A percentile compares a stretch with the other conserved stretches of the same genome.
Evolutionary conservation across 1,140 invertebrate species (phyloP).

Genomic region (Lanistes nyassanus): DNA sequence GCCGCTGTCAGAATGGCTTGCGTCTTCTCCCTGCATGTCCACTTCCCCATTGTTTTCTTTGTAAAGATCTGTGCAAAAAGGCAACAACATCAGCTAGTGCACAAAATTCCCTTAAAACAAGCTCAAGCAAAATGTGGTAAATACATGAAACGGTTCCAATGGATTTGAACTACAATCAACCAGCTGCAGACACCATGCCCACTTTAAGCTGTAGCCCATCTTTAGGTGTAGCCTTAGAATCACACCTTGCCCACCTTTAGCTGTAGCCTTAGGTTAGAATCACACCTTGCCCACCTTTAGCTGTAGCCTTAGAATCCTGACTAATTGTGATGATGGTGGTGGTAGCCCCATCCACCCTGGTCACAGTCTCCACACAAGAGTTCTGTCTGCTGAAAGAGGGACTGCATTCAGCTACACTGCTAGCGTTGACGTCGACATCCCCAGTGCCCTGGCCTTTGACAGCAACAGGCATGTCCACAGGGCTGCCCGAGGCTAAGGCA

Average conservation of each 20-base stretch:
- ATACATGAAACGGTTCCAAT: no score
- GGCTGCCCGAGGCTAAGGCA: conserved; percentile 15
- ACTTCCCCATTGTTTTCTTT: conserved; percentile 21
- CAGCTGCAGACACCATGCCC: no score
- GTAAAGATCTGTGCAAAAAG: neutral
- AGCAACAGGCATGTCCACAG: conserved; percentile 13
- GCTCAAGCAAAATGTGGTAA: no score
- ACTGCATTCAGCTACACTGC: neutral
- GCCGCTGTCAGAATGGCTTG: conserved; percentile 23
- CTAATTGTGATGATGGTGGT: conserved; percentile 25
- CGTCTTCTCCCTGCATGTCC: conserved; percentile 12
- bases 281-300: conserved; percentile 26
- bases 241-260: no score
- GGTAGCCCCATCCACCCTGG: conserved; percentile 1
- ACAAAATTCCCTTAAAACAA: neutral
- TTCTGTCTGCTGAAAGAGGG: neutral
- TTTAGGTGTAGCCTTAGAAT: no score
- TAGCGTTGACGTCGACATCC: conserved; percentile 25
- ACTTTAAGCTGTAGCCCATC: no score
- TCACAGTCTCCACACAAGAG: conserved; percentile 4
- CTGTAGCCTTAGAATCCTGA: conserved; percentile 35
- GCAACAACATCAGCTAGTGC: neutral
- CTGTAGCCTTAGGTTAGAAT: no score
- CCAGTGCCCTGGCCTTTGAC: conserved; percentile 29
- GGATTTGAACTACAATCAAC: no score